Evolutionary conservation across 1,140 invertebrate genomes (phyloP).

Genomic region (Drosophila leontia): DNA sequence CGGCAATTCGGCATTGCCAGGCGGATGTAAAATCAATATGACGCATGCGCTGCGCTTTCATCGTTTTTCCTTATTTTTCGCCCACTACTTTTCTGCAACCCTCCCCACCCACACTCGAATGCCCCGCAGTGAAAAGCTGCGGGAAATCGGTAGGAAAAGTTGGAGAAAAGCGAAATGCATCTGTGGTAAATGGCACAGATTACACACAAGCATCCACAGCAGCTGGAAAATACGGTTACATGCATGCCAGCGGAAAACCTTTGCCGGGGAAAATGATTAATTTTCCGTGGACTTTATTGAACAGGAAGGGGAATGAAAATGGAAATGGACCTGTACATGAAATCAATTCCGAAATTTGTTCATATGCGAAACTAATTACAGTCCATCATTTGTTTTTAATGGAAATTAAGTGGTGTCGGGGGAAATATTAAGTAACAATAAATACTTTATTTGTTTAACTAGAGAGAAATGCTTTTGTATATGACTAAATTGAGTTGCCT

Average conservation of each 20-base stretch:
- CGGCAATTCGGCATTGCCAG: conserved; percentile 49
- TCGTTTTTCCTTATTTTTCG: not conserved
- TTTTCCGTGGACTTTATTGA: conserved; percentile 13
- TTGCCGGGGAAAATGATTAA: conserved; percentile 20
- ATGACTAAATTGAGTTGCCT: not conserved
- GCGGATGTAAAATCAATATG: conserved; percentile 72
- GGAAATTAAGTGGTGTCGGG: not conserved
- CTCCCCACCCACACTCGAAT: not conserved
- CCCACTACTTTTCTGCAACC: not conserved
- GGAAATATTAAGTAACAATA: not conserved
- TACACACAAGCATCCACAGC: conserved; percentile 23
- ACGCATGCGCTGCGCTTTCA: conserved; percentile 69
- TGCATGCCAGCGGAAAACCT: conserved; percentile 20
- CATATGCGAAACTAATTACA: conserved; percentile 6
- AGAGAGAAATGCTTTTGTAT: not conserved
- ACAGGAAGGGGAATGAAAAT: not conserved
- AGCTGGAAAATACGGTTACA: conserved; percentile 17
- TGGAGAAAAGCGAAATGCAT: conserved; percentile 46
- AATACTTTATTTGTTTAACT: too few relatives aligned
- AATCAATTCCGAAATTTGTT: conserved; percentile 1
- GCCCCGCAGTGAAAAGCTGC: conserved; percentile 17
- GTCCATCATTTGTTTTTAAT: not conserved
- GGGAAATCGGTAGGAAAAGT: conserved; percentile 40
- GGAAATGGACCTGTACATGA: not conserved
- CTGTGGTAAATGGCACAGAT: conserved; percentile 42